Base-by-base conservation (phyloP, 2,888 invertebrate genomes). In the Diloba caeruleocephala region DNA sequence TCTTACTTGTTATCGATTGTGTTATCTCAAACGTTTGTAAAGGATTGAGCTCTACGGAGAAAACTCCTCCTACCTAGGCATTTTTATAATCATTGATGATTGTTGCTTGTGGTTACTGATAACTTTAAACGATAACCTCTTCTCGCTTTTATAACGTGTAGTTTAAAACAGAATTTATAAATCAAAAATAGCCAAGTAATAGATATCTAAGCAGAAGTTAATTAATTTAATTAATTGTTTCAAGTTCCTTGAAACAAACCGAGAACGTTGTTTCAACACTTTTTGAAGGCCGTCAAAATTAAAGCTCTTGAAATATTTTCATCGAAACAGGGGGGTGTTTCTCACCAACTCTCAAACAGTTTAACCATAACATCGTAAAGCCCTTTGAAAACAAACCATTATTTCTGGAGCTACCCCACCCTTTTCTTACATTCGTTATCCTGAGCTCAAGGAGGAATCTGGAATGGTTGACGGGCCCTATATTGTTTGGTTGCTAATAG, bases 291-390 rank as follows among this genome's bases (percentile, higher is more conserved):
- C 29, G 19, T 42, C 32, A 41, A 43, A 57, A 41, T 55, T 39
- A 48, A 54, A 61, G 17, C 48, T 41, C 51, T 66, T 33, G 36
- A 71, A 54, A 71, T 66, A 68, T 66, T 66, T 70, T 61, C 52
- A 60, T 48, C 69, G 50, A 63, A 65, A 71, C 23, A 19, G 31
- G 31, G 31, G 31, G 55, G 44, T 53, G 38, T 43, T 71, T 45
- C 38, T 51, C 48, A 48, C 29, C 23, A 56, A 45, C 57, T 56
- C 66, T 37, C 71, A 68, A 70, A 71, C 67, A 77, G 73, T 70
- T 70, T 54, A 71, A 57, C 71, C 74, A 77, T 67, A 78, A 78
- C 69, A 74, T 65, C 71, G 72, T 66, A 59, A 71, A 70, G 37
- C 74, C 73, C 75, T 74, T 76, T 75, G 56, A 64, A 68, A 64